These are phyloP conservation scores for Benitochromis conjunctus DNA, from an alignment of 2,113 vertebrate genomes.

Conservation along the genomic window DNA sequence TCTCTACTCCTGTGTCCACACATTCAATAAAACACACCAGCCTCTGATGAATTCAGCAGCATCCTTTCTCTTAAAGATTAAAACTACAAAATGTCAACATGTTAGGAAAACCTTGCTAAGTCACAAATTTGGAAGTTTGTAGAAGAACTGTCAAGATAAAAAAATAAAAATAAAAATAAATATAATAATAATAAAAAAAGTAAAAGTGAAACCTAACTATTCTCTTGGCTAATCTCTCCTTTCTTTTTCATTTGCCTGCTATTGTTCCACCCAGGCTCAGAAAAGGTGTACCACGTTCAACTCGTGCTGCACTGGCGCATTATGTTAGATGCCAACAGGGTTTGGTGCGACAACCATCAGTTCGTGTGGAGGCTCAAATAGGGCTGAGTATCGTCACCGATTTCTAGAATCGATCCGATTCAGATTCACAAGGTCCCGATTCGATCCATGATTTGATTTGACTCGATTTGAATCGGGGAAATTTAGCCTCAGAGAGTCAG, in stretches of 20 bases:
- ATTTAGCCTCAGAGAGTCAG: background rate
- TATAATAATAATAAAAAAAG: background rate
- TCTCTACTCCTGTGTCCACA: background rate
- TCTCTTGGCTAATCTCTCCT: background rate
- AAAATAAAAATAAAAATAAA: too few relatives aligned
- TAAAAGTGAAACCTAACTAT: background rate
- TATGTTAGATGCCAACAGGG: background rate
- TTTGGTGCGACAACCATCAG: background rate
- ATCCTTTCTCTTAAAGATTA: background rate
- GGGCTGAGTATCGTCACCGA: background rate
- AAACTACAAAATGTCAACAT: background rate
- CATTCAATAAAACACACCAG: background rate
- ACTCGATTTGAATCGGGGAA: background rate
- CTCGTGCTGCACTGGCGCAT: background rate
- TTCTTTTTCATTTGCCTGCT: slow-evolving; percentile 24
- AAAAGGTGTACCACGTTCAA: slow-evolving; percentile 2
- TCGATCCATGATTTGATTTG: background rate
- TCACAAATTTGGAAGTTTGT: background rate
- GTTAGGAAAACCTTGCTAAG: background rate
- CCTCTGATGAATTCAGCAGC: background rate
- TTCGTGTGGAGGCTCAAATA: background rate
- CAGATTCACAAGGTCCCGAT: background rate
- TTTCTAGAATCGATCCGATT: background rate
- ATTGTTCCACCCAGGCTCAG: slow-evolving; percentile 16
- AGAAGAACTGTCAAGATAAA: background rate